Base-by-base conservation (phyloP, 2,888 invertebrate species). In the Trachelus tabidus region DNA sequence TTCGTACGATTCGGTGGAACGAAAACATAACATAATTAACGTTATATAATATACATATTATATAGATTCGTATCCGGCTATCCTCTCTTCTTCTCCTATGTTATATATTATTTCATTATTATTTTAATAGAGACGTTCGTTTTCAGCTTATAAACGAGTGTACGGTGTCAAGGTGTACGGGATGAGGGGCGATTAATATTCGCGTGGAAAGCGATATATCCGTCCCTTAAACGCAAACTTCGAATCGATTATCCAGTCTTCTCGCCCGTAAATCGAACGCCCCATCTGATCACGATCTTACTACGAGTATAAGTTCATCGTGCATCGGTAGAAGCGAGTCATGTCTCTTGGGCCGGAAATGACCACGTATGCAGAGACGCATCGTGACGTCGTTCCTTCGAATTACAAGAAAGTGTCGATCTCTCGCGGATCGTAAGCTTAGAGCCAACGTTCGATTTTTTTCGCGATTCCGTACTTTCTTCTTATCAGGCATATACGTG, bases 41-140 rank as follows among this genome's bases (percentile, higher is more conserved):
- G 85, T 88, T 85, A 86, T 88, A 87, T 88, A 88, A 87, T 89
- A 87, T 88, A 88, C 88, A 88, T 87, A 88, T 87, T 83, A 85
- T 87, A 89, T 87, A 86, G 87, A 89, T 89, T 88, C 85, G 85
- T 86, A 87, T 88, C 86, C 84, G 87, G 83, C 86, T 88, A 89
- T 85, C 86, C 85, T 81, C 77, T 82, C 56, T 34, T 79, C 79
- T 79, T 83, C 81, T 83, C 83, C 86, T 86, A 87, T 86, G 83
- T 81, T 87, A 86, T 86, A 87, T 87, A 87, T 87, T 87, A 86
- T 88, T 82, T 87, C 83, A 83, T 85, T 86, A 87, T 83, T 83
- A 83, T 81, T 81, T 76, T 77, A 83, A 85, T 85, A 86, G 82
- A 87, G 84, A 85, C 78, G 81, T 84, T 56, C 83, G 83, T 87